A percentile compares a stretch with the other conserved stretches of the same genome.
Evolutionary conservation across 2,113 vertebrate genomes (phyloP).

Genomic region (Lasiurus cinereus): DNA sequence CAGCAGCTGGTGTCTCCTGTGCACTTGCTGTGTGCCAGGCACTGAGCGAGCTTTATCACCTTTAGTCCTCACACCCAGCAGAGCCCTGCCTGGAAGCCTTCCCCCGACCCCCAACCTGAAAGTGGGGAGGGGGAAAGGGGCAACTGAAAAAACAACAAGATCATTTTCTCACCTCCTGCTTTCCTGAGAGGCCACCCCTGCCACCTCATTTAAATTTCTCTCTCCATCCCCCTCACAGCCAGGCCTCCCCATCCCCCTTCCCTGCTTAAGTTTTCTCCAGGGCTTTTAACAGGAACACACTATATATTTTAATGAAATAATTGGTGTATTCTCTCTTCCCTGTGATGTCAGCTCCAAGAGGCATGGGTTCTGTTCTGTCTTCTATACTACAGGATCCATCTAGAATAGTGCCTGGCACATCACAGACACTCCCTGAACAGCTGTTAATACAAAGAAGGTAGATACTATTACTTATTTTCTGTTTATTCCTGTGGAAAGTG

Average conservation of each 20-base stretch:
- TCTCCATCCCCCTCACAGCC: neutral
- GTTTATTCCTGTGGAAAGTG: neutral
- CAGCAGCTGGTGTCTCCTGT: slow-evolving; percentile 57
- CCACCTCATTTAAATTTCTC: neutral
- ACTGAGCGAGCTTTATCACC: neutral
- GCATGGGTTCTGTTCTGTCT: too few relatives aligned
- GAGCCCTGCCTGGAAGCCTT: neutral
- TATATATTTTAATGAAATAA: neutral
- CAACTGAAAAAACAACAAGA: neutral
- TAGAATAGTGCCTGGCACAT: neutral
- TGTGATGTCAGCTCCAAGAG: neutral
- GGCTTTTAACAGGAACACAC: neutral
- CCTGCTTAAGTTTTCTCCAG: neutral
- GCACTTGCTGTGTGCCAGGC: slow-evolving; percentile 53
- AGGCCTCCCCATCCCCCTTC: neutral
- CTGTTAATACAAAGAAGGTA: neutral
- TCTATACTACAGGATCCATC: neutral
- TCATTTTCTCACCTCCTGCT: neutral
- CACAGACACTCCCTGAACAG: neutral
- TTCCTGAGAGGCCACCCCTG: neutral
- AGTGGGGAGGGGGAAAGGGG: too few relatives aligned
- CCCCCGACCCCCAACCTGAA: neutral
- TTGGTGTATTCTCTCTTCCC: neutral
- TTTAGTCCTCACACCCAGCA: neutral
- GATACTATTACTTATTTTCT: neutral